Conservation (phyloP, 2,113 vertebrate species). For the Ascaphus truei region DNA sequence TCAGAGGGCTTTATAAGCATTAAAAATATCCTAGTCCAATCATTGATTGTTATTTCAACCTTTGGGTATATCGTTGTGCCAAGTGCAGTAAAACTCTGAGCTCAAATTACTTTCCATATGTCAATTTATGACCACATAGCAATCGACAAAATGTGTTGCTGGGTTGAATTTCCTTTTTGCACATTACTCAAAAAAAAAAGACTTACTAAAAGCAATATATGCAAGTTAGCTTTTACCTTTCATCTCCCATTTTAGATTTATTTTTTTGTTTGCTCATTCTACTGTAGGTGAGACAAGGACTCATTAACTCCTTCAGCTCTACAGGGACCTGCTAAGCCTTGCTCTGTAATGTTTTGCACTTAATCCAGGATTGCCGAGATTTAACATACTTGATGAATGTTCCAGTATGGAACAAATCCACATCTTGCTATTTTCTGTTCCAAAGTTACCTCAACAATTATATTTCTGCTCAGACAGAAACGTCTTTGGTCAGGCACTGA, state of each 20-base stretch:
- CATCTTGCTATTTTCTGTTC: slow-evolving; percentile 2
- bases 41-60: slow-evolving; percentile 32
- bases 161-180: slow-evolving; percentile 31
- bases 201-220: slow-evolving; percentile 10
- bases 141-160: slow-evolving; percentile 31
- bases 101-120: slow-evolving; percentile 34
- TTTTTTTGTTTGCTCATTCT: not conserved
- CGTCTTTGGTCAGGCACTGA: not conserved
- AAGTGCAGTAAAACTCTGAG: slow-evolving; percentile 20
- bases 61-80: slow-evolving; percentile 28
- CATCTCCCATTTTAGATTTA: not conserved
- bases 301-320: slow-evolving; percentile 10
- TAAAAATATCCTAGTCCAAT: slow-evolving; percentile 16
- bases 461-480: not conserved
- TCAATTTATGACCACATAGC: slow-evolving; percentile 33
- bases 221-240: not conserved
- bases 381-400: slow-evolving; percentile 21
- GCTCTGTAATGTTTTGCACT: slow-evolving; percentile 4
- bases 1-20: slow-evolving; percentile 27
- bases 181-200: slow-evolving; percentile 22
- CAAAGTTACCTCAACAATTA: slow-evolving; percentile 2
- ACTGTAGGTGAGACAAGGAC: not conserved
- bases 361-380: slow-evolving; percentile 1
- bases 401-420: not conserved
- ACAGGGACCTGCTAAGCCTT: not conserved